These are phyloP conservation scores for Hylomyscus alleni DNA, from an alignment of 2,797 vertebrate genomes.

Conservation along the genomic window DNA sequence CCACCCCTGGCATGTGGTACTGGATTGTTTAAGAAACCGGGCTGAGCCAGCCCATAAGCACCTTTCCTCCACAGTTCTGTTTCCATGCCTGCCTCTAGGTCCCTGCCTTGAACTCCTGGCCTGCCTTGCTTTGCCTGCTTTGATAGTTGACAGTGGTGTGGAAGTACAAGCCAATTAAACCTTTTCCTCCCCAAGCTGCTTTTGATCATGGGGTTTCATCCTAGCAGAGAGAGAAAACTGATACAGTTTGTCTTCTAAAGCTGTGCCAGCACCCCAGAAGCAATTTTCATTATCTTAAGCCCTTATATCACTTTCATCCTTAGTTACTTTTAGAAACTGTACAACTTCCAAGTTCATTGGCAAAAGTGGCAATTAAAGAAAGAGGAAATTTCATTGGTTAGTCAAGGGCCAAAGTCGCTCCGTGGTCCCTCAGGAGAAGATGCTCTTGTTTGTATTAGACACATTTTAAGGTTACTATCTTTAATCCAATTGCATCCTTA, in stretches of 20 bases:
- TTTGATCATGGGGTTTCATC: not conserved
- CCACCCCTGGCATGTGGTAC: not conserved
- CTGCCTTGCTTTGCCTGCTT: not conserved
- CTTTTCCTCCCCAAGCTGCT: not conserved
- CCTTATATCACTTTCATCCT: not conserved
- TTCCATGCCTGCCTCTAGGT: not conserved
- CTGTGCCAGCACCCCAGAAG: not conserved
- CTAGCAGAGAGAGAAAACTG: not conserved
- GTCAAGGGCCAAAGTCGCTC: not conserved
- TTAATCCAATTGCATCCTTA: not conserved
- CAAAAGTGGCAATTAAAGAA: not conserved
- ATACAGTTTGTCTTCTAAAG: not conserved
- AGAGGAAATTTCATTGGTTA: not conserved
- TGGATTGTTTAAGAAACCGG: not conserved
- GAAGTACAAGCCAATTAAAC: not conserved
- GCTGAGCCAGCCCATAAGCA: not conserved
- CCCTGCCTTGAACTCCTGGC: not conserved
- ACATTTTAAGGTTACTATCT: not conserved
- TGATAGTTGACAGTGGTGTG: not conserved
- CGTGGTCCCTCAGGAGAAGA: not conserved
- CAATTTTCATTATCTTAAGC: not conserved
- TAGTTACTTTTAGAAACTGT: conserved; percentile 4
- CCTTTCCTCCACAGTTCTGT: too few relatives aligned
- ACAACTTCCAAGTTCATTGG: not conserved
- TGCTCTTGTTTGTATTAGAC: not conserved